Evolutionary conservation across 1,140 invertebrate genomes (phyloP).

Genomic region (Bursaphelenchus mucronatus): DNA sequence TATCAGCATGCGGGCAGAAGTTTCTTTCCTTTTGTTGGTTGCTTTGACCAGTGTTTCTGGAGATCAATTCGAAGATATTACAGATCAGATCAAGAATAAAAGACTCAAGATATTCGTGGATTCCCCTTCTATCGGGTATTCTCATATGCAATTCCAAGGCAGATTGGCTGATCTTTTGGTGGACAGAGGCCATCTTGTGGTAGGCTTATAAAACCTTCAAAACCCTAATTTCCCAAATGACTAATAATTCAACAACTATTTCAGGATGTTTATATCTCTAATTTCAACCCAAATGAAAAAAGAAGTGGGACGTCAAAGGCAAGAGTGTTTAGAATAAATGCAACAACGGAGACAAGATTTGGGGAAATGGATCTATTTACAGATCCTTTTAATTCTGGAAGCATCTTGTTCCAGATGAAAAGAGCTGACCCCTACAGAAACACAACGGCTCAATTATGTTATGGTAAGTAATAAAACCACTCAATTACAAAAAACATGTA

Average conservation of each 20-base stretch:
- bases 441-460: neutral
- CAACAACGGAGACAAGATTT: neutral
- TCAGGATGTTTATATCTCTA: constrained; percentile 6
- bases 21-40: too few relatives aligned
- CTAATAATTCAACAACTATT: too few relatives aligned
- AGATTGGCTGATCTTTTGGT: constrained; percentile 37
- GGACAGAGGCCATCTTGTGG: constrained; percentile 44
- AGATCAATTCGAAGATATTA: too few relatives aligned
- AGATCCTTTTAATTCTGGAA: neutral
- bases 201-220: constrained; percentile 6
- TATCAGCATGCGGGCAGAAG: too few relatives aligned
- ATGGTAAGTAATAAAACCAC: too few relatives aligned
- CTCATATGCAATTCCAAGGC: constrained; percentile 41
- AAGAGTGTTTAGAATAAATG: neutral
- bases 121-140: constrained; percentile 27
- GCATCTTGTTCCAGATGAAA: neutral
- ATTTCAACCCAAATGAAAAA: constrained; percentile 11
- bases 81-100: neutral
- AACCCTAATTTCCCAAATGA: too few relatives aligned
- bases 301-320: constrained; percentile 8
- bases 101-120: constrained; percentile 30
- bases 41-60: too few relatives aligned
- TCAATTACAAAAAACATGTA: too few relatives aligned
- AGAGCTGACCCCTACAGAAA: constrained; percentile 16
- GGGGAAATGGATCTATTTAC: neutral